Evolutionary conservation across 2,888 invertebrate genomes (phyloP).

Genomic region (Drosophila multiciliata): DNA sequence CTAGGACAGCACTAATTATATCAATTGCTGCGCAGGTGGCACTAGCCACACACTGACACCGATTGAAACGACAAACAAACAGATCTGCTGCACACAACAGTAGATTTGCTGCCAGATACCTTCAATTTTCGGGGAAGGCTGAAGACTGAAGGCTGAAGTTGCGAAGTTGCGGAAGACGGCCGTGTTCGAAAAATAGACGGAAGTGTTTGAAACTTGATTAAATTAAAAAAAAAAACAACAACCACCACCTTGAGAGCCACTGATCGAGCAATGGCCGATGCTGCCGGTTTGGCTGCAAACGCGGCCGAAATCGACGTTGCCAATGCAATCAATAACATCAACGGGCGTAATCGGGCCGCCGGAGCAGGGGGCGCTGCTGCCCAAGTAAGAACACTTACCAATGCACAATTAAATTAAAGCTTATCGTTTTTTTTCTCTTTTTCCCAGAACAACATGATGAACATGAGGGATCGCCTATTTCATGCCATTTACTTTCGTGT

Average conservation of each 20-base stretch:
- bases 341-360: conserved; percentile 75
- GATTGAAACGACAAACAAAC: conserved; percentile 29
- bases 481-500: conserved; percentile 97
- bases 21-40: conserved; percentile 29
- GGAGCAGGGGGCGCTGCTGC: conserved; percentile 53
- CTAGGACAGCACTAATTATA: conserved; percentile 10
- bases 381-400: conserved; percentile 51
- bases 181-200: conserved; percentile 50
- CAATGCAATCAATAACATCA: conserved; percentile 80
- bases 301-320: conserved; percentile 69
- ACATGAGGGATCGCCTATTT: conserved; percentile 95
- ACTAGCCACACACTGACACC: conserved; percentile 10
- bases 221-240: conserved; percentile 10
- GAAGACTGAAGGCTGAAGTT: conserved; percentile 33
- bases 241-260: conserved; percentile 26
- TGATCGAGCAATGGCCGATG: conserved; percentile 60
- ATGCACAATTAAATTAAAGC: conserved; percentile 9
- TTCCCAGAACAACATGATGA: conserved; percentile 90
- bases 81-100: conserved; percentile 34
- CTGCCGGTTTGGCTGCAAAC: conserved; percentile 51
- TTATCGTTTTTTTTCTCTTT: conserved; percentile 23
- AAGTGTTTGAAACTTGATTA: conserved; percentile 58
- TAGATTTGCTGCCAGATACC: conserved; percentile 30
- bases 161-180: conserved; percentile 57
- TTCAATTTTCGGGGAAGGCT: conserved; percentile 11